Evolutionary conservation across 2,888 invertebrate species (phyloP).

Genomic region (Spodoptera exigua): DNA sequence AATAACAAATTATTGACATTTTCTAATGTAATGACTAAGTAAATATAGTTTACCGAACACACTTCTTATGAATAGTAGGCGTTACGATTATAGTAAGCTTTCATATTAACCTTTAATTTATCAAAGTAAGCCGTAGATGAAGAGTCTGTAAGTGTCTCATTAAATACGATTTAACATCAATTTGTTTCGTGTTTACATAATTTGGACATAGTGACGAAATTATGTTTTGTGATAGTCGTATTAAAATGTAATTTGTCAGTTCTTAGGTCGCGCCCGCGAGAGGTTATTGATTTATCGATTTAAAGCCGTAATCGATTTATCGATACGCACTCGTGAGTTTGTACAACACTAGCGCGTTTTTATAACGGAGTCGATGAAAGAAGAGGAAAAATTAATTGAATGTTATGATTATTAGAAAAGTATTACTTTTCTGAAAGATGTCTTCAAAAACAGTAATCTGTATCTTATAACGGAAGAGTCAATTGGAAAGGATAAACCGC

Average conservation of each 20-base stretch:
- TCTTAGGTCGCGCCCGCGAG: background rate
- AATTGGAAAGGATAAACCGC: background rate
- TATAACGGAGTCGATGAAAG: no score
- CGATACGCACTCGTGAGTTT: background rate
- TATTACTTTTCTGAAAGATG: no score
- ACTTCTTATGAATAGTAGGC: slow-evolving; percentile 23
- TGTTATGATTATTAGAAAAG: no score
- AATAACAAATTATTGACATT: slow-evolving; percentile 30
- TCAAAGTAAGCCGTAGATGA: slow-evolving; percentile 55
- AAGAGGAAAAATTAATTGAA: no score
- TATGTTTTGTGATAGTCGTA: slow-evolving; percentile 14
- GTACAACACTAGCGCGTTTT: no score
- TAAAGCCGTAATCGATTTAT: slow-evolving; percentile 7
- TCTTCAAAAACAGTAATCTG: no score
- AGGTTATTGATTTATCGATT: slow-evolving; percentile 11
- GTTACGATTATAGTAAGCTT: slow-evolving; percentile 48
- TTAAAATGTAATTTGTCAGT: slow-evolving; percentile 30
- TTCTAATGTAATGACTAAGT: slow-evolving; percentile 31
- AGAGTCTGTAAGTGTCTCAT: slow-evolving; percentile 47
- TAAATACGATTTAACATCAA: slow-evolving; percentile 40
- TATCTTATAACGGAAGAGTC: background rate
- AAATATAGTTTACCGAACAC: slow-evolving; percentile 38
- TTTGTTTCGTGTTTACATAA: slow-evolving; percentile 35
- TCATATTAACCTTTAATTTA: slow-evolving; percentile 55
- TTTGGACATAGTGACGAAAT: slow-evolving; percentile 23